Evolutionary conservation across 2,888 invertebrate genomes (phyloP).

Genomic region (Invenusta paracnida): DNA sequence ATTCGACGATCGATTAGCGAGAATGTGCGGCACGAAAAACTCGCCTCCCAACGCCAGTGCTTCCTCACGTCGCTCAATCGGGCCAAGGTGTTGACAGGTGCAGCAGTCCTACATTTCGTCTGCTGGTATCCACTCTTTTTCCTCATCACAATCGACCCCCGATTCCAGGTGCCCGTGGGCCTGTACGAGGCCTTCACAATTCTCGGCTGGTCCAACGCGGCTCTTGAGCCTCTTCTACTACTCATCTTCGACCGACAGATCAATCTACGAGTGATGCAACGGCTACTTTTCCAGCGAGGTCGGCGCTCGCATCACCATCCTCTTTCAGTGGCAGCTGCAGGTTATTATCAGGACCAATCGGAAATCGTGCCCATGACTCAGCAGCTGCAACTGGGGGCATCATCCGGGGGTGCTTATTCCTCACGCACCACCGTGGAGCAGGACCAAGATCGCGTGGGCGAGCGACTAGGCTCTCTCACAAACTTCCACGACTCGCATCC

Average conservation of each 20-base stretch:
- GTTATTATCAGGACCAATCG: conserved; percentile 49
- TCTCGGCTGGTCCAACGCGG: conserved; percentile 59
- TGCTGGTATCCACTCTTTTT: conserved; percentile 60
- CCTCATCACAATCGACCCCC: conserved; percentile 55
- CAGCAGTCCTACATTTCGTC: conserved; percentile 53
- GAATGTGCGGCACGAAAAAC: neutral
- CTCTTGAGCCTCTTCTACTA: conserved; percentile 57
- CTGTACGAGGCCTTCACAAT: conserved; percentile 58
- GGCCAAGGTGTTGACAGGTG: conserved; percentile 56
- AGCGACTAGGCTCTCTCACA: neutral
- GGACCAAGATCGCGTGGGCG: neutral
- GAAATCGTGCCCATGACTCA: neutral
- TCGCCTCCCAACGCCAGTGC: too few relatives aligned
- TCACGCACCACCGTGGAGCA: neutral
- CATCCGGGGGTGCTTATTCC: neutral
- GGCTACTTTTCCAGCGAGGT: conserved; percentile 49
- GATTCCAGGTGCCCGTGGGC: conserved; percentile 52
- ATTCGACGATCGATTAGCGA: conserved; percentile 53
- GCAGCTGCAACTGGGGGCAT: too few relatives aligned
- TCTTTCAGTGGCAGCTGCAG: conserved; percentile 56
- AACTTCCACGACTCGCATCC: neutral
- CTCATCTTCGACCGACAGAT: conserved; percentile 55
- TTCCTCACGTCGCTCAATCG: conserved; percentile 48
- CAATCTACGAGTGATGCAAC: conserved; percentile 45
- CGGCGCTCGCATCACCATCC: conserved; percentile 52